Conservation (phyloP, 2,113 vertebrate genomes). For the Spheniscus mendiculus region DNA sequence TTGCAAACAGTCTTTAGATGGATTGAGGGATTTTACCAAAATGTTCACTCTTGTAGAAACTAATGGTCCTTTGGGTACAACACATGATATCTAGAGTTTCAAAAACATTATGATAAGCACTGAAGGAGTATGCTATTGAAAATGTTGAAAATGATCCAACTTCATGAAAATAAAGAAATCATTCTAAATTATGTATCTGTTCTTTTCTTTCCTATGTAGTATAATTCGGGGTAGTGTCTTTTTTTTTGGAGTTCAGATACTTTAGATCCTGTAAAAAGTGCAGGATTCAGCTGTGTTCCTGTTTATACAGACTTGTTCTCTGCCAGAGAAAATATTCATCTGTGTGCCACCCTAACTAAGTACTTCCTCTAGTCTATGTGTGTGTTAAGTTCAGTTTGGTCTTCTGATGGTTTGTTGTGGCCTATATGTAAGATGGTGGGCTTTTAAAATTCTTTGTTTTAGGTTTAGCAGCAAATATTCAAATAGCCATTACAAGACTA, state of each 20-base stretch:
- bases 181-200: background rate
- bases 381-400: constrained; percentile 45
- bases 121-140: background rate
- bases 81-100: background rate
- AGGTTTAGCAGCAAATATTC: constrained; percentile 28
- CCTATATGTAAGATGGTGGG: background rate
- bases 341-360: constrained; percentile 43
- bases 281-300: constrained; percentile 8
- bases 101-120: background rate
- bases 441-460: constrained; percentile 50
- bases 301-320: constrained; percentile 36
- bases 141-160: background rate
- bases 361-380: constrained; percentile 55
- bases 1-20: background rate
- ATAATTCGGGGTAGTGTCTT: background rate
- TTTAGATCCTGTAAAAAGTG: background rate
- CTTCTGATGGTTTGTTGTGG: constrained; percentile 47
- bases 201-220: background rate
- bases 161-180: background rate
- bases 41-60: background rate
- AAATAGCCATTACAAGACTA: background rate
- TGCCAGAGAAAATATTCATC: constrained; percentile 66
- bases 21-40: background rate
- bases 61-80: background rate
- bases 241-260: background rate